Conservation (phyloP, 2,888 invertebrate genomes). For the Metallyticus violacea region DNA sequence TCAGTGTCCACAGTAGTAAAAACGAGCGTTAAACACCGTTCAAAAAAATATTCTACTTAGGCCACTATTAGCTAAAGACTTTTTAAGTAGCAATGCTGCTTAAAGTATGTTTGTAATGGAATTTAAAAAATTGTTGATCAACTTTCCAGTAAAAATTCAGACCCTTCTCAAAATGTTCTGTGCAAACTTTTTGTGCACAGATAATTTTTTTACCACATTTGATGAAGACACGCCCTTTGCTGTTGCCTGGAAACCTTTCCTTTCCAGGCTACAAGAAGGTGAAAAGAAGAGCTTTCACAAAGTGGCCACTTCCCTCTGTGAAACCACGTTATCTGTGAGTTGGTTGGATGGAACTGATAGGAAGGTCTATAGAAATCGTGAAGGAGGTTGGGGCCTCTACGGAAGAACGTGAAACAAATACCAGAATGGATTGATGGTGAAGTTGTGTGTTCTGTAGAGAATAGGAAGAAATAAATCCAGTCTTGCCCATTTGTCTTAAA, state of each 20-base stretch:
- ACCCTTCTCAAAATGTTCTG: too few species aligned
- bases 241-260: not conserved
- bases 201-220: too few species aligned
- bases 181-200: too few species aligned
- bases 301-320: not conserved
- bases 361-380: not conserved
- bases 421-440: not conserved
- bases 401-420: conserved; percentile 17
- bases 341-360: not conserved
- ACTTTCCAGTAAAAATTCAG: too few species aligned
- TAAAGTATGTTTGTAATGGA: too few species aligned
- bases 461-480: not conserved
- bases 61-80: too few species aligned
- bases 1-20: too few species aligned
- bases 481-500: not conserved
- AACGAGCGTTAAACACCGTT: too few species aligned
- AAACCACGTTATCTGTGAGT: too few species aligned
- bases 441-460: not conserved
- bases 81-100: too few species aligned
- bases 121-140: too few species aligned
- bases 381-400: not conserved
- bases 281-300: not conserved
- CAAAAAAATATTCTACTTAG: too few species aligned
- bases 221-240: not conserved
- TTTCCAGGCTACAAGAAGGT: not conserved